Conservation (phyloP, 2,113 vertebrate species). For the Myanophis thanlyinensis region DNA sequence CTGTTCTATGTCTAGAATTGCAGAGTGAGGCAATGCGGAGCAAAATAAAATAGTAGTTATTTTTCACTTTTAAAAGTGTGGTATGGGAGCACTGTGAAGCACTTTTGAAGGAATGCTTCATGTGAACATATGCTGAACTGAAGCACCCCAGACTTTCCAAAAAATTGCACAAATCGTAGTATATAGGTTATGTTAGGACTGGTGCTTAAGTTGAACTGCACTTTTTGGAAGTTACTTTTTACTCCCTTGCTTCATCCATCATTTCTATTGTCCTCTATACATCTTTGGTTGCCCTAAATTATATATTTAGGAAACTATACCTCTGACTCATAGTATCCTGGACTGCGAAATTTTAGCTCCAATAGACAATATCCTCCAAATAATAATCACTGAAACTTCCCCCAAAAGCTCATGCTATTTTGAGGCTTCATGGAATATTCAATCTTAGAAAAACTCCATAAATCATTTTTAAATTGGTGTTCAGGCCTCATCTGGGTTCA, state of each 20-base stretch:
- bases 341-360: neutral
- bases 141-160: neutral
- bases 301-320: slow-evolving; percentile 24
- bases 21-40: neutral
- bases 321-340: neutral
- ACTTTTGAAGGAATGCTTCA: neutral
- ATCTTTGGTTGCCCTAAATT: slow-evolving; percentile 13
- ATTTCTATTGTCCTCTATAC: slow-evolving; percentile 3
- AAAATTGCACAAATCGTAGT: neutral
- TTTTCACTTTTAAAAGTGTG: neutral
- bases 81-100: neutral
- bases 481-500: neutral
- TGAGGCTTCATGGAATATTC: neutral
- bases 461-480: slow-evolving; percentile 24
- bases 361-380: slow-evolving; percentile 7
- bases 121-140: neutral
- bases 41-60: neutral
- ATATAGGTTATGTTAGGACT: neutral
- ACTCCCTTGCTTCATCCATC: neutral
- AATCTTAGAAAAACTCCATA: neutral
- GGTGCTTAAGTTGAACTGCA: neutral
- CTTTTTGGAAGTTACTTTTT: neutral
- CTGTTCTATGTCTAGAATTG: too few relatives aligned
- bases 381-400: neutral
- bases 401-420: slow-evolving; percentile 14